phyloP scores from a whole-genome alignment of 2,888 invertebrate species.

The Eustalomyia histrio region DNA sequence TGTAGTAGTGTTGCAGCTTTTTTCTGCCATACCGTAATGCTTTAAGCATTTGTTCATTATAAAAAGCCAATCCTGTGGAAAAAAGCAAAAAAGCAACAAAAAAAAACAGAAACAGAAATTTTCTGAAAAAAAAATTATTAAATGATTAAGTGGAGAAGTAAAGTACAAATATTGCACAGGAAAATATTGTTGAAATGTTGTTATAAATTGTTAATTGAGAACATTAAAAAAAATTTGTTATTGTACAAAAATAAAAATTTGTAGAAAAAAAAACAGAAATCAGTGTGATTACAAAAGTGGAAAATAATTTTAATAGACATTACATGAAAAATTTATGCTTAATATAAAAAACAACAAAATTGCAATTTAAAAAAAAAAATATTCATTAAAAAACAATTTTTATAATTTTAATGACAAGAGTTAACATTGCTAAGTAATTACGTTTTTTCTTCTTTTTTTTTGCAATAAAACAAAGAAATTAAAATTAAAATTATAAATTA shows the following conservation, averaged over 20 bases:
- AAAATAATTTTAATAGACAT: conserved; percentile 42
- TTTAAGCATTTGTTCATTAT: conserved; percentile 69
- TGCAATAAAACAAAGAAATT: neutral
- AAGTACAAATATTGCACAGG: conserved; percentile 3
- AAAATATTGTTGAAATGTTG: conserved; percentile 6
- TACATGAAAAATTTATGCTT: neutral
- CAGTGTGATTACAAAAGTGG: conserved; percentile 40
- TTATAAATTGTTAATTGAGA: conserved; percentile 28
- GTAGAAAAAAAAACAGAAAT: conserved; percentile 13
- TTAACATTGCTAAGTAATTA: neutral
- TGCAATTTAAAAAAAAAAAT: neutral
- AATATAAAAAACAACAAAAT: neutral
- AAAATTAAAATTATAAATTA: neutral
- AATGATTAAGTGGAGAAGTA: conserved; percentile 56
- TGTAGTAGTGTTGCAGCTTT: conserved; percentile 14
- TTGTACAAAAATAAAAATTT: neutral
- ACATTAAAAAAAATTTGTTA: conserved; percentile 25
- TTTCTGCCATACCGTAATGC: conserved; percentile 35
- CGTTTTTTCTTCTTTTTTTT: neutral
- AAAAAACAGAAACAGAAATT: conserved; percentile 41
- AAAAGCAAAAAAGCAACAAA: no score
- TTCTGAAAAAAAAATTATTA: conserved; percentile 44
- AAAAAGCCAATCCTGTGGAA: conserved; percentile 69
- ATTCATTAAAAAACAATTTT: neutral
- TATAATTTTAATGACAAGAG: neutral